Conservation (phyloP, 2,888 invertebrate species). For the Melieria crassipennis region DNA sequence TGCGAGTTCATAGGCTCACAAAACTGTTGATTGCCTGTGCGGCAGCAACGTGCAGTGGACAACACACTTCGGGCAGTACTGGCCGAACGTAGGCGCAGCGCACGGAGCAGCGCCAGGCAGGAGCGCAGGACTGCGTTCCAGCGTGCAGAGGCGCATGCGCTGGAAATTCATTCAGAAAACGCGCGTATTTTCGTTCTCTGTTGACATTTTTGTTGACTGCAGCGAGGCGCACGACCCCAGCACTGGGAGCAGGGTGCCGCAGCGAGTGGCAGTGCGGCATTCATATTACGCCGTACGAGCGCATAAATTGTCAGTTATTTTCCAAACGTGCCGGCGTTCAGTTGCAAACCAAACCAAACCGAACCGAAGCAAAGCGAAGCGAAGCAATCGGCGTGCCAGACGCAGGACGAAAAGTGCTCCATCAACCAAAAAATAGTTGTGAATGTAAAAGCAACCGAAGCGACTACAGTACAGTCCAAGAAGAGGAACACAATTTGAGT, state of each 20-base stretch:
- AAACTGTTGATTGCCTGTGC: too few species aligned
- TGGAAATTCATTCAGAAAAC: slow-evolving; percentile 51
- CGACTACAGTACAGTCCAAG: too few species aligned
- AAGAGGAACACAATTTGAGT: too few species aligned
- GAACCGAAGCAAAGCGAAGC: background rate
- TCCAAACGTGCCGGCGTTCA: slow-evolving; percentile 41
- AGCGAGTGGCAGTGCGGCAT: background rate
- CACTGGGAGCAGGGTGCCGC: slow-evolving; percentile 2
- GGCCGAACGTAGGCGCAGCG: background rate
- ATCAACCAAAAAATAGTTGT: too few species aligned
- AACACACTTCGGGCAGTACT: too few species aligned
- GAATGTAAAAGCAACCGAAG: too few species aligned
- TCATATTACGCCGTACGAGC: slow-evolving; percentile 34
- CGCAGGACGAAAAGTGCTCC: too few species aligned
- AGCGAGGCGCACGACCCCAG: slow-evolving; percentile 1
- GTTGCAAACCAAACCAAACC: background rate
- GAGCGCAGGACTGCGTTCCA: background rate
- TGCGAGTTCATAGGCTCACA: too few species aligned
- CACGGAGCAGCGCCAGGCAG: background rate
- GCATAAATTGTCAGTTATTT: slow-evolving; percentile 37
- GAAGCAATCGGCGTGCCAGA: too few species aligned
- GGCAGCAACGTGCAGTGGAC: too few species aligned
- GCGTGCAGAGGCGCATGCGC: slow-evolving; percentile 39
- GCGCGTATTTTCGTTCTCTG: slow-evolving; percentile 35
- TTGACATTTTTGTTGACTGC: slow-evolving; percentile 33